These are phyloP conservation scores for Neopelma chrysocephalum DNA, from an alignment of 2,797 vertebrate genomes.

Conservation along the genomic window DNA sequence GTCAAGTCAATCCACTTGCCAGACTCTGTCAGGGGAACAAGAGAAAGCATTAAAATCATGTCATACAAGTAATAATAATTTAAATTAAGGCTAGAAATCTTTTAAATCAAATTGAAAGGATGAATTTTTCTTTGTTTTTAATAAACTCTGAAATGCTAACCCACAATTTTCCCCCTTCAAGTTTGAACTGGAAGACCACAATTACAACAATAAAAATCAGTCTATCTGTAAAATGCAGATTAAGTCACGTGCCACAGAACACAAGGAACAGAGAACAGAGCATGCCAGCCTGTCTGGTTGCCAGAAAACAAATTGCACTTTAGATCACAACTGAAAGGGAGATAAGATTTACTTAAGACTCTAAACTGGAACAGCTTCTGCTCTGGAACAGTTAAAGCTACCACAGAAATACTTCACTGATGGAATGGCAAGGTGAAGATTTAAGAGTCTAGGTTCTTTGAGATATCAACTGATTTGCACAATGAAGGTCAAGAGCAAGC, in stretches of 20 bases:
- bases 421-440: not conserved
- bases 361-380: not conserved
- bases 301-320: not conserved
- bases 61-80: not conserved
- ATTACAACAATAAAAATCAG: not conserved
- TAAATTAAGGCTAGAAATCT: not conserved
- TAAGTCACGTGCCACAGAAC: not conserved
- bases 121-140: not conserved
- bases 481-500: not conserved
- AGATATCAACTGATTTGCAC: not conserved
- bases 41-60: not conserved
- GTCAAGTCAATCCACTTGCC: not conserved
- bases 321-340: not conserved
- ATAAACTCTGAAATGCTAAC: not conserved
- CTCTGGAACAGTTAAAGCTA: not conserved
- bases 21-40: not conserved
- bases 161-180: not conserved
- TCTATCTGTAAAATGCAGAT: not conserved
- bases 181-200: not conserved
- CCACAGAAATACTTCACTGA: not conserved
- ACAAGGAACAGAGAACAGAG: not conserved
- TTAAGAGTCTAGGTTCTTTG: not conserved
- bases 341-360: not conserved
- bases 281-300: not conserved
- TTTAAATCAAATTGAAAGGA: not conserved